A percentile compares a stretch with the other conserved stretches of the same genome.
These are phyloP conservation scores for Vespertilio murinus DNA, from an alignment of 2,797 vertebrate species.

Conservation along the genomic window DNA sequence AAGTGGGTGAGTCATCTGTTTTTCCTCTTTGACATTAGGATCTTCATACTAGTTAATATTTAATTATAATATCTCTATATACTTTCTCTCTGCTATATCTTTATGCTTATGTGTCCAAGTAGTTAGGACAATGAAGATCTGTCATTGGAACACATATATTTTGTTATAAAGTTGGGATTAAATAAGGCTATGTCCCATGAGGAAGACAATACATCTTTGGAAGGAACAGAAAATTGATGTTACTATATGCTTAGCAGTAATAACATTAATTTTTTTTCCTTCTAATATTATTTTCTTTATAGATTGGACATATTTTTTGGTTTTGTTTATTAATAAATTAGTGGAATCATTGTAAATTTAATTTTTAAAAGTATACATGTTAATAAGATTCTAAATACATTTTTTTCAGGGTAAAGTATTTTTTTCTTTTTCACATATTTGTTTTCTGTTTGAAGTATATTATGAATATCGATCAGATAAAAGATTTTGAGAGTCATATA, in stretches of 20 bases:
- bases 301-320: background rate
- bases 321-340: conserved; percentile 38
- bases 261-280: background rate
- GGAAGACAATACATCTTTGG: background rate
- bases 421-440: background rate
- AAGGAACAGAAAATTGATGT: background rate
- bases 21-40: background rate
- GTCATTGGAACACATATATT: conserved; percentile 5
- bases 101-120: background rate
- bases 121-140: background rate
- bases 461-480: background rate
- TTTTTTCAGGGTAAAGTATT: background rate
- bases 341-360: background rate
- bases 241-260: background rate
- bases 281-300: background rate
- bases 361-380: background rate
- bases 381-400: background rate
- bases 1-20: background rate
- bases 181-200: background rate
- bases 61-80: background rate
- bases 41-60: background rate
- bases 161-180: conserved; percentile 30
- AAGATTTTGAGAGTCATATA: conserved; percentile 70
- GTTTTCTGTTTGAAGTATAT: background rate
- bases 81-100: background rate